Conservation (phyloP, 1,140 invertebrate genomes). For the Thaumetopoea pityocampa region DNA sequence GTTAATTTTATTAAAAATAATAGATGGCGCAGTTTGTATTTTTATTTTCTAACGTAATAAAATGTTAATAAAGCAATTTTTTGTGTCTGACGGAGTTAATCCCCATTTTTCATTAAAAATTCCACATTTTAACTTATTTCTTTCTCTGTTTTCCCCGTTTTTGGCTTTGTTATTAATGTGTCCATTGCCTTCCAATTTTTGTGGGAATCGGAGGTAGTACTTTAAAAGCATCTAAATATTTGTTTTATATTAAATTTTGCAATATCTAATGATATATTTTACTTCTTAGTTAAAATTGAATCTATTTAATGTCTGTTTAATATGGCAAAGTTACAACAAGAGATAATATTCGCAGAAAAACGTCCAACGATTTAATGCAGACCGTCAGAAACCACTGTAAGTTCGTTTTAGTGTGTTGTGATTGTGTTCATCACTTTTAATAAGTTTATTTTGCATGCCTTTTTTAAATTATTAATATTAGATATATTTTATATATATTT, state of each 20-base stretch:
- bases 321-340: constrained; percentile 14
- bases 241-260: too few species aligned
- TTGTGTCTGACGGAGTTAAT: too few species aligned
- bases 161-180: neutral
- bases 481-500: too few species aligned
- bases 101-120: neutral
- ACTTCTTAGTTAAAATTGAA: neutral
- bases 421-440: constrained; percentile 33
- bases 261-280: neutral
- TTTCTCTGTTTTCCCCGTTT: too few species aligned
- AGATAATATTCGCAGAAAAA: constrained; percentile 59
- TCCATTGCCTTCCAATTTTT: neutral
- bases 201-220: neutral
- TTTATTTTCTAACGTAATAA: too few species aligned
- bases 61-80: too few species aligned
- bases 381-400: constrained; percentile 68
- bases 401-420: constrained; percentile 70
- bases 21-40: too few species aligned
- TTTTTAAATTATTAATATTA: too few species aligned
- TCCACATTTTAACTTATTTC: too few species aligned
- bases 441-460: constrained; percentile 10
- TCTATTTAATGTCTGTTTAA: constrained; percentile 7
- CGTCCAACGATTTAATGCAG: constrained; percentile 68
- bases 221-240: neutral
- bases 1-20: too few species aligned